Evolutionary conservation across 2,113 vertebrate species (phyloP).

Genomic region (Brachionichthys hirsutus): DNA sequence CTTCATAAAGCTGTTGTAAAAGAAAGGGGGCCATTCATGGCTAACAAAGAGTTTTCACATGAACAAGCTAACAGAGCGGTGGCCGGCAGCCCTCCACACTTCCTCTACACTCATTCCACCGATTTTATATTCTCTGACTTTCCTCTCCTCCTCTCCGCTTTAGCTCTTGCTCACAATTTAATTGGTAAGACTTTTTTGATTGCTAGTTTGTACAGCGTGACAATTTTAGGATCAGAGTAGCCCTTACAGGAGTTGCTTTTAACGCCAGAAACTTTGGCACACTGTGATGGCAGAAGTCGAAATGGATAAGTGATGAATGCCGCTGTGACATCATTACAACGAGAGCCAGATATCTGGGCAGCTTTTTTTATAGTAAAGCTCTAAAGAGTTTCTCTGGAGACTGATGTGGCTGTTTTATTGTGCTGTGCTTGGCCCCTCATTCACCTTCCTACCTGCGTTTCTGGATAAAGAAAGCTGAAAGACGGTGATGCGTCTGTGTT

Average conservation of each 20-base stretch:
- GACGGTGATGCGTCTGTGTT: slow-evolving; percentile 33
- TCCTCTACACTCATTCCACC: slow-evolving; percentile 33
- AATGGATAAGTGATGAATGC: slow-evolving; percentile 11
- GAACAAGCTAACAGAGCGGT: slow-evolving; percentile 49
- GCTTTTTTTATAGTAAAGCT: slow-evolving; percentile 47
- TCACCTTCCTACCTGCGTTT: slow-evolving; percentile 57
- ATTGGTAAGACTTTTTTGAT: slow-evolving; percentile 14
- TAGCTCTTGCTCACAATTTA: slow-evolving; percentile 5
- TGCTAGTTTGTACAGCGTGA: not conserved
- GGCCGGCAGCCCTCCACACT: slow-evolving; percentile 22
- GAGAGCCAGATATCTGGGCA: slow-evolving; percentile 12
- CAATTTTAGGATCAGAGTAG: not conserved
- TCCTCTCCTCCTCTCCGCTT: not conserved
- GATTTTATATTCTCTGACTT: slow-evolving; percentile 25
- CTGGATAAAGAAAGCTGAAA: slow-evolving; percentile 50
- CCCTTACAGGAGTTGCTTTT: slow-evolving; percentile 5
- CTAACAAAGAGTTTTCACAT: slow-evolving; percentile 61
- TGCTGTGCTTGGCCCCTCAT: slow-evolving; percentile 35
- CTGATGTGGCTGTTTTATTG: slow-evolving; percentile 50
- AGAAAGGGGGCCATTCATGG: slow-evolving; percentile 47
- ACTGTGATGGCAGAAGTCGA: not conserved
- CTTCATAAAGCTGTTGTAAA: slow-evolving; percentile 60
- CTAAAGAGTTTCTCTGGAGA: slow-evolving; percentile 65
- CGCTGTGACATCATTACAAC: slow-evolving; percentile 24
- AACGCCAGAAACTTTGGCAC: slow-evolving; percentile 15